Conservation (phyloP, 2,888 invertebrate species). For the Artemia sinica region DNA sequence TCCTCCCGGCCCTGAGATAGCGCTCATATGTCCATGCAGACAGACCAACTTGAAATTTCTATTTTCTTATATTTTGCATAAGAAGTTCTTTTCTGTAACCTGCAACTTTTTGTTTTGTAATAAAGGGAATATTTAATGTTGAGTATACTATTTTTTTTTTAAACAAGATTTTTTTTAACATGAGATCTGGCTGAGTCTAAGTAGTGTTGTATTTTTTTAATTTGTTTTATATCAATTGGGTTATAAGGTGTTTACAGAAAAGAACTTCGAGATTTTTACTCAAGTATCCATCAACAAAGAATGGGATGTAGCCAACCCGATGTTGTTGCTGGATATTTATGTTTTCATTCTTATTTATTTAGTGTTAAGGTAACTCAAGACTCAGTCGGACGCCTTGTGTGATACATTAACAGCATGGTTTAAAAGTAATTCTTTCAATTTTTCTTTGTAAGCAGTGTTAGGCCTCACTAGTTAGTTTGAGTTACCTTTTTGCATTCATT, state of each 20-base stretch:
- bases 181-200: no score
- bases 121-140: no score
- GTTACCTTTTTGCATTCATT: neutral
- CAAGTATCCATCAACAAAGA: no score
- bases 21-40: neutral
- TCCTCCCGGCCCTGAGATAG: neutral
- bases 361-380: conserved; percentile 14
- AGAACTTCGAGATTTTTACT: no score
- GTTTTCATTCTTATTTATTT: neutral
- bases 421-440: neutral
- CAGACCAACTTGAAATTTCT: conserved; percentile 9
- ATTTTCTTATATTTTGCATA: neutral
- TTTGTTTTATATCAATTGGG: no score
- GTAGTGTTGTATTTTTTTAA: no score
- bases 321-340: no score
- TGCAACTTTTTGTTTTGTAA: no score
- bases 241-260: no score
- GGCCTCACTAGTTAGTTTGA: conserved; percentile 9
- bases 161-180: no score
- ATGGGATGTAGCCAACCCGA: no score
- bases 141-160: no score
- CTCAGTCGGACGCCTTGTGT: conserved; percentile 6
- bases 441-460: neutral
- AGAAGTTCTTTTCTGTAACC: conserved; percentile 8
- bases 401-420: conserved; percentile 6